phyloP scores from a whole-genome alignment of 2,888 invertebrate genomes.

The Hecatera dysodea region DNA sequence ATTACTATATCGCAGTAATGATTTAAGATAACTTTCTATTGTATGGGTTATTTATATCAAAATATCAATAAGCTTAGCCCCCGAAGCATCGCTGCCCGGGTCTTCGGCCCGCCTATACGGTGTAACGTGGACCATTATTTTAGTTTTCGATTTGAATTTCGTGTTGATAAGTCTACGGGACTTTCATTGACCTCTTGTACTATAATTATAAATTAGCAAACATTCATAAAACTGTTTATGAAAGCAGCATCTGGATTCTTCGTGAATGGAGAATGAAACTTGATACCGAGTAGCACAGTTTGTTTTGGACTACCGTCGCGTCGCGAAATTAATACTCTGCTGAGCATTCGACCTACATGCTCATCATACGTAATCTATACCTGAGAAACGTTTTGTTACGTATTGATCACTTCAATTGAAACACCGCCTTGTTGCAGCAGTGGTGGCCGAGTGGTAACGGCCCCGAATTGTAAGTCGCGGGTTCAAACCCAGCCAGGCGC shows the following conservation, averaged over 20 bases:
- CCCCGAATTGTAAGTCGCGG: too few relatives aligned
- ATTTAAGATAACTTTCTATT: slow-evolving; percentile 84
- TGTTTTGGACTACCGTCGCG: slow-evolving; percentile 36
- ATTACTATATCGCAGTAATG: slow-evolving; percentile 83
- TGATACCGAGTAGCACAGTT: slow-evolving; percentile 38
- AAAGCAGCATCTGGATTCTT: slow-evolving; percentile 11
- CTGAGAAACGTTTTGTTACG: slow-evolving; percentile 32
- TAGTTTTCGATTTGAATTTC: slow-evolving; percentile 77
- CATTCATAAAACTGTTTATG: slow-evolving; percentile 36
- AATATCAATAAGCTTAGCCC: slow-evolving; percentile 84
- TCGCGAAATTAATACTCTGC: slow-evolving; percentile 43
- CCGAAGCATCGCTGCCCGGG: slow-evolving; percentile 77
- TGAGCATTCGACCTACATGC: slow-evolving; percentile 44
- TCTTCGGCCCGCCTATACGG: slow-evolving; percentile 81
- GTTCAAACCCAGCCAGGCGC: too few relatives aligned
- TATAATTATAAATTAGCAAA: slow-evolving; percentile 56
- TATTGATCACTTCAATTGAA: not conserved
- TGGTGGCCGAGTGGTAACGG: too few relatives aligned
- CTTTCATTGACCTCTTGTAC: slow-evolving; percentile 65
- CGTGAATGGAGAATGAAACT: slow-evolving; percentile 32
- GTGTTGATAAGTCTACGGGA: slow-evolving; percentile 59
- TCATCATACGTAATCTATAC: slow-evolving; percentile 28
- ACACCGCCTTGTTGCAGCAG: not conserved
- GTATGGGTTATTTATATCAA: slow-evolving; percentile 81
- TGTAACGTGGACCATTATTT: slow-evolving; percentile 80